These are phyloP conservation scores for Diadegma fenestrale DNA, from an alignment of 2,888 invertebrate genomes.

Conservation along the genomic window DNA sequence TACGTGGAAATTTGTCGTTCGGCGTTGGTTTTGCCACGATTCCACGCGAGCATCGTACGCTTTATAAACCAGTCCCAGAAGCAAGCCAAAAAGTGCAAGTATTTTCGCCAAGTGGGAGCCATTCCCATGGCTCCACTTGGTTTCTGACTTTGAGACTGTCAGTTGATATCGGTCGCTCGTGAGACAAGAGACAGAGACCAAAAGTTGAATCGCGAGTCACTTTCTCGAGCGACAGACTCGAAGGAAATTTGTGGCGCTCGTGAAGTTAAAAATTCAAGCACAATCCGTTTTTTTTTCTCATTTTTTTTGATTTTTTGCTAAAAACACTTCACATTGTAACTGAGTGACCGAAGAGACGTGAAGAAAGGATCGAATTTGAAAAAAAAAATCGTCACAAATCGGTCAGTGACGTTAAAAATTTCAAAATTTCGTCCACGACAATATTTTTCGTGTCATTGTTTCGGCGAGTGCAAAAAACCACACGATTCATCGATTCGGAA, in stretches of 20 bases:
- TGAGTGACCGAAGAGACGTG: neutral
- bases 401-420: neutral
- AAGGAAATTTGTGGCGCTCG: neutral
- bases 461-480: neutral
- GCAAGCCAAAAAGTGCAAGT: conserved; percentile 59
- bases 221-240: neutral
- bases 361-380: neutral
- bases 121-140: conserved; percentile 40
- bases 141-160: conserved; percentile 21
- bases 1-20: conserved; percentile 46
- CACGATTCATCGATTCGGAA: neutral
- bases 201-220: neutral
- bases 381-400: neutral
- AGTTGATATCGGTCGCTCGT: conserved; percentile 3
- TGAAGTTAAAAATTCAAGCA: neutral
- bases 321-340: neutral
- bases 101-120: conserved; percentile 59
- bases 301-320: too few species aligned
- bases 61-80: conserved; percentile 67
- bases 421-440: neutral
- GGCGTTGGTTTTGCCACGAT: conserved; percentile 7
- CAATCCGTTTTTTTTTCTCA: neutral
- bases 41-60: conserved; percentile 50
- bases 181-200: neutral
- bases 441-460: neutral